Conservation (phyloP, 2,888 invertebrate genomes). For the Galerucella pusilla region DNA sequence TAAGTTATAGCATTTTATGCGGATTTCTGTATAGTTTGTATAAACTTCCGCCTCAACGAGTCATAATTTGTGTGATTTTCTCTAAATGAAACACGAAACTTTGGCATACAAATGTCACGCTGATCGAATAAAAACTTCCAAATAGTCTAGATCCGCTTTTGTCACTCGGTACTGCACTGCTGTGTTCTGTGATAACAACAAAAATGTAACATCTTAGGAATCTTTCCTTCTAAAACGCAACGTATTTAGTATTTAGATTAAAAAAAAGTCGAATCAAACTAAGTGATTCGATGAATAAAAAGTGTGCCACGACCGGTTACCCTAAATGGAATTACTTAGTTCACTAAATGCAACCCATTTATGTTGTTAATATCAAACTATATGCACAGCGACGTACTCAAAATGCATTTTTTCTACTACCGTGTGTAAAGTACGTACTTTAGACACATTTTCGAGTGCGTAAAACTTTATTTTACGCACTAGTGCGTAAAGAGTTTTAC, state of each 20-base stretch:
- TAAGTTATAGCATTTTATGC: no score
- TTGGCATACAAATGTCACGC: no score
- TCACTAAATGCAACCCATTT: constrained; percentile 3
- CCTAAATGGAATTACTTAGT: constrained; percentile 51
- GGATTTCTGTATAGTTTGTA: no score
- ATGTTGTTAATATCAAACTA: constrained; percentile 2
- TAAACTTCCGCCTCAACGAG: no score
- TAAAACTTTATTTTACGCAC: no score
- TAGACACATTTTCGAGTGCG: no score
- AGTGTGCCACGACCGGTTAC: constrained; percentile 54
- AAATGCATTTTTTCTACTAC: neutral
- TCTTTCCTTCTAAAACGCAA: neutral
- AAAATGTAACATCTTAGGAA: neutral
- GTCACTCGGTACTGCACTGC: neutral
- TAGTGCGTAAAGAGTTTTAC: no score
- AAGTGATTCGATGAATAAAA: constrained; percentile 49
- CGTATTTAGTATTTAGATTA: constrained; percentile 2
- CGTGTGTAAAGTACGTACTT: no score
- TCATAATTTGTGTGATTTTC: no score
- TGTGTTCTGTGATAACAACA: neutral
- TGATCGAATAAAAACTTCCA: no score
- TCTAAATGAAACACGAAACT: no score
- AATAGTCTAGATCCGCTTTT: no score
- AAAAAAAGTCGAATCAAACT: constrained; percentile 24
- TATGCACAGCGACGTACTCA: neutral